Base-by-base conservation (phyloP, 37 sponge, comb jelly and placozoan genomes). In the Corticium candelabrum region DNA sequence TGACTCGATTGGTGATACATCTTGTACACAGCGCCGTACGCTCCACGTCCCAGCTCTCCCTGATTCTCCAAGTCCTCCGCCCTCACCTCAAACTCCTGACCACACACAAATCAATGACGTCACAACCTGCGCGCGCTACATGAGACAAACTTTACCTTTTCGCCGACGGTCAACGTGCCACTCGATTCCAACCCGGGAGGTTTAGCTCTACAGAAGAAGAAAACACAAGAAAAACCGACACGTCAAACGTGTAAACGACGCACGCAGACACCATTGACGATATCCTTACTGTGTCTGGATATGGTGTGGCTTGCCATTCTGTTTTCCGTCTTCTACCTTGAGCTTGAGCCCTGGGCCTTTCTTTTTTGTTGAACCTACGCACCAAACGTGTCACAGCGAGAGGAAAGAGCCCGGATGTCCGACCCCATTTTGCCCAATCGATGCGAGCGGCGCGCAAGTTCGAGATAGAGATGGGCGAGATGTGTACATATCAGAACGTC, bases 21-120 rank as follows among this genome's bases (percentile, higher is more conserved):
- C 68, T 62, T 73, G 41, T 82, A 79, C 34, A 93, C 93, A 56
- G 57, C 40, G 4, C 93, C 93, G 69, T 78, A 93, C 34, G 80
- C 85, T 0, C 93, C 93, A 70, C 87, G 82, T 3, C 93, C 93
- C 34, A 89, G 36, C 41, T 93, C 86, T 3, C 37, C 36, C 36
- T 80, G 76, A 0, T 81, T 74, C 0, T 41, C 31, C 3, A 93
- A 70, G 35, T 93, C 90, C 39, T 81, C 76, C 11, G 83, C 85
- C 37, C 67, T 67, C n/a, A 85, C 82, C 33, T 79, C 57, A 21
- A 50, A 50, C 21, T 11, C 21, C 62, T 50, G 21, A 50, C 15
- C 21, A 21, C 15, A 21, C 62, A n/a, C n/a, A n/a, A n/a, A 21
- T 50, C 15, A 50, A 50, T 27, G 21, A 21, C 62, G 62, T 50